Base-by-base conservation (phyloP, 2,113 vertebrate species). In the Procavia capensis region DNA sequence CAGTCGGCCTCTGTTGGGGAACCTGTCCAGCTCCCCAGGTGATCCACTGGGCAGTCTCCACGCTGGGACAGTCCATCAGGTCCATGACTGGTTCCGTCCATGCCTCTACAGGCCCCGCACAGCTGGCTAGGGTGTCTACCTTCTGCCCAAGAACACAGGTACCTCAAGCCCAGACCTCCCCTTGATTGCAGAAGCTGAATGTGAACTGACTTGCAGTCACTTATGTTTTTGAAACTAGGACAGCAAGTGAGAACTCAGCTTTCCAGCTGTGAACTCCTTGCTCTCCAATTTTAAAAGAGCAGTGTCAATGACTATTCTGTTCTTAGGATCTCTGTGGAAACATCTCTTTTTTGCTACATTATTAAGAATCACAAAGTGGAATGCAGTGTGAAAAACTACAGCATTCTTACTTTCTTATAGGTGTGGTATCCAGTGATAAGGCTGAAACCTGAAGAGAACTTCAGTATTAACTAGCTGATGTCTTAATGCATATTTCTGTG, bases 231-330 rank as follows among this genome's bases (percentile, higher is more conserved):
- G 63, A 81, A 88, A 86, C 2, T 11, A 34, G 17, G 74, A 81
- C 24, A 57, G 57, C 34, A 29, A 59, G 47, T 31, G 31, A 76
- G 83, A 88, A 64, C 8, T 43, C 22, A 10, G 36, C 84, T 57
- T 54, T 78, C 66, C 45, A 0, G 3, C 43, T 72, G 36, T 39
- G 20, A 41, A 29, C 9, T 75, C 41, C 29, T 41, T 9, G 45
- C 80, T 27, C 4, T 41, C 54, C 75, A 11, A 6, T 27, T 36
- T 64, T 75, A 29, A 76, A 76, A 75, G 9, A 17, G 29, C 25
- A 13, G 3, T n/a, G 31, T 17, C 27, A 7, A 4, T 0, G 4
- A 31, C 31, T 19, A 9, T 50, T 20, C 80, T 8, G 0, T 39
- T 31, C 78, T 70, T 11, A 22, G 11, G 6, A 20, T 57, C 27